Base-by-base conservation (phyloP, 2,888 invertebrate genomes). In the Dryomyza anilis region DNA sequence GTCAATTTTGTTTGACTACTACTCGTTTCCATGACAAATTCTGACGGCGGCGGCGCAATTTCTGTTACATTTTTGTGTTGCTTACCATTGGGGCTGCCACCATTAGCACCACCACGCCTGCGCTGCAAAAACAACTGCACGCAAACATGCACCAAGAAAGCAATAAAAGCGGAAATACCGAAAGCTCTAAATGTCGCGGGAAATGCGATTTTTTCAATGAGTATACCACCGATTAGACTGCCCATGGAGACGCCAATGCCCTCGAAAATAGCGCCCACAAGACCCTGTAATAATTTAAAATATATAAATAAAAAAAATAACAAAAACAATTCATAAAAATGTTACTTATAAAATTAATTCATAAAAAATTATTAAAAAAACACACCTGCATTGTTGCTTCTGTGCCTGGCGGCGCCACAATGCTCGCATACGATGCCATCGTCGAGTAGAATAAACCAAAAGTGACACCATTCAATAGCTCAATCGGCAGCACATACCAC, bases 391-490 rank as follows among this genome's bases (percentile, higher is more conserved):
- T 89, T 14, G 95, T 95, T 0, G 94, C 92, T 82, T 93, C 92
- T 0, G 92, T 92, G 10, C 94, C 95, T 0, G 90, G 87, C 1
- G 94, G 93, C 2, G 95, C 91, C 1, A 93, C 88, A 67, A 91
- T 88, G 77, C 90, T 92, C 0, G 94, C 94, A 81, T 94, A 95
- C 0, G 94, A 93, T 19, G 94, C 90, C 92, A 95, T 93, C 10
- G 93, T 91, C 0, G 94, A 89, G 81, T 93, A 95, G 75, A 93
- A 93, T 78, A 95, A 87, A 21, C 96, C 96, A 79, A 93, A 93
- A 0, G 95, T 94, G 23, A 96, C 84, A 0, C 96, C 95, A 82
- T 96, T 95, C 8, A 93, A 83, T 67, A 95, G 81, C 82, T 97
- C 97, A 59, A 96, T 88, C 0, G 94, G 90, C 66, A 97, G 84